phyloP scores from a whole-genome alignment of 2,113 vertebrate genomes.

The Gallinago media region DNA sequence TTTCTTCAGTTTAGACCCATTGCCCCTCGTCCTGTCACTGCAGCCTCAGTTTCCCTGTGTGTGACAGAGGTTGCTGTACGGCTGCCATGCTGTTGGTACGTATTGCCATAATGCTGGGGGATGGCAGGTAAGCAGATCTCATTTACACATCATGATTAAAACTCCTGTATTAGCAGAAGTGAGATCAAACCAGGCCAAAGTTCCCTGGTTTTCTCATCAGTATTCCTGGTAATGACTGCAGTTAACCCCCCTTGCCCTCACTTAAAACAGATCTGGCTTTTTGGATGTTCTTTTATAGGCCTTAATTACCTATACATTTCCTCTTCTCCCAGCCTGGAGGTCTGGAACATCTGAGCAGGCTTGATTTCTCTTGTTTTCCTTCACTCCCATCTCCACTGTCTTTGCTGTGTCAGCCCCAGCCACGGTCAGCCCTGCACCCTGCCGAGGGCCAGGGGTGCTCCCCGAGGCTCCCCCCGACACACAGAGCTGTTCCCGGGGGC shows the following conservation, averaged over 20 bases:
- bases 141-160: neutral
- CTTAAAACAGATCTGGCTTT: neutral
- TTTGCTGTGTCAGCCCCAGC: neutral
- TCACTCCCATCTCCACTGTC: rapidly evolving
- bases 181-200: neutral
- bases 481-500: neutral
- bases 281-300: neutral
- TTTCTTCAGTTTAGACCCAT: no score
- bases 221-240: neutral
- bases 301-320: neutral
- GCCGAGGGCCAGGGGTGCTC: neutral
- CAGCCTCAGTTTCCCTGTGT: neutral
- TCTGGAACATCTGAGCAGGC: neutral
- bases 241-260: neutral
- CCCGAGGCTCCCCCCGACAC: no score
- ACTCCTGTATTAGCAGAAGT: neutral
- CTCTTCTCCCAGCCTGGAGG: neutral
- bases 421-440: neutral
- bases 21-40: no score
- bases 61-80: neutral
- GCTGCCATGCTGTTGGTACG: neutral
- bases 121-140: neutral
- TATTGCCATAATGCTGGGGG: neutral
- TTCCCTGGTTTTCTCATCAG: neutral
- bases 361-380: neutral